Evolutionary conservation across 2,113 vertebrate genomes (phyloP), one percentile per base, ranked within the genome.

Genomic region (Notiomystis cincta): DNA sequence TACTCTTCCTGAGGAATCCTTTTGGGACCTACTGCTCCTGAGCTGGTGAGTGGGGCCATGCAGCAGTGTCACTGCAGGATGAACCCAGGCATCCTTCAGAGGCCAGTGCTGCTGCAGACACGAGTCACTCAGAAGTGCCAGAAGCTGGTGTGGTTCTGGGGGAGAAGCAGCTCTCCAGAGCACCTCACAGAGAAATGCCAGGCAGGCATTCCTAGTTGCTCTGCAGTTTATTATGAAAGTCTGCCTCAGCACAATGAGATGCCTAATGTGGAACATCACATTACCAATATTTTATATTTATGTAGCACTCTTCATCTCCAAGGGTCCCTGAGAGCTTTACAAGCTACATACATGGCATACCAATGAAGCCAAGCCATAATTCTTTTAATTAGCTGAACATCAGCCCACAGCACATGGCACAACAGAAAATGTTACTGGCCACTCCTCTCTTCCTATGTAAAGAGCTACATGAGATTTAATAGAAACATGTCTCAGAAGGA

Each of bases 241-340:
- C 95, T 89, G 92, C 76, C 93, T 62, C 82, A 81, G 79, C 90
- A 94, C 93, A 95, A 94, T 83, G 61, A 94, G 92, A 92, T 0
- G 5, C 76, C 88, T 92, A 83, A 90, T 83, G 82, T 65, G 85
- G 86, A 93, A 90, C 61, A 89, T 78, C 79, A 81, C 90, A 71
- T 87, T 71, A 93, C 67, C 90, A 71, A 78, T 96, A 96, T 94
- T 93, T 96, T 96, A 96, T 92, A 90, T 96, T 96, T 96, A 94
- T 93, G 83, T 65, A 87, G 73, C 87, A 72, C 90, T 92, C 86
- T 83, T 90, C 82, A 92, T 95, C 80, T 90, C 85, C 65, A 95
- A 96, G 91, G 73, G 89, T 93, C 93, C 89, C 93, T 31, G 44
- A 86, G 93, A 90, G 88, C 85, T 93, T 96, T 89, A 75, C 85